Evolutionary conservation across 64 coral and sea anemone genomes (phyloP).

Genomic region (Montipora foliosa): DNA sequence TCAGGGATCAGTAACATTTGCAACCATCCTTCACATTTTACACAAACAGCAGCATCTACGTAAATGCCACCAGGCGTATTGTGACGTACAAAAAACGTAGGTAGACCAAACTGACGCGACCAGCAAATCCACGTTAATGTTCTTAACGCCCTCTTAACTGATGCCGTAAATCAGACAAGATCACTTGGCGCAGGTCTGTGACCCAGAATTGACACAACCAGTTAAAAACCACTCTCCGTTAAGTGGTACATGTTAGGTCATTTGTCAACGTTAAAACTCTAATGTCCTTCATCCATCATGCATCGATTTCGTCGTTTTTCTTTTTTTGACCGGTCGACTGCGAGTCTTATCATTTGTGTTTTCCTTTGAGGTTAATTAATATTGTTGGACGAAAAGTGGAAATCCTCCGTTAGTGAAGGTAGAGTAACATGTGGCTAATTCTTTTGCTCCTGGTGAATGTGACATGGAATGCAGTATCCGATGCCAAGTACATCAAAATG

Average conservation of each 20-base stretch:
- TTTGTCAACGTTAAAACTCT: neutral
- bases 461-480: conserved; percentile 10
- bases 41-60: too few relatives aligned
- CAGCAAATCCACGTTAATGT: too few relatives aligned
- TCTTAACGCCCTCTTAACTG: too few relatives aligned
- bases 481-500: conserved; percentile 3
- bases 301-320: neutral
- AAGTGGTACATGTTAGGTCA: conserved; percentile 32
- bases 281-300: neutral
- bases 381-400: neutral
- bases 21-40: too few relatives aligned
- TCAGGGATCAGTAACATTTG: too few relatives aligned
- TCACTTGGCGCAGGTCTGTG: too few relatives aligned
- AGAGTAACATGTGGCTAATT: conserved; percentile 22
- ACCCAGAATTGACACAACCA: neutral
- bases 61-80: too few relatives aligned
- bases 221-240: neutral
- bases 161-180: too few relatives aligned
- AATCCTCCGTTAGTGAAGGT: neutral
- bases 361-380: neutral
- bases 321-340: neutral
- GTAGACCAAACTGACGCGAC: too few relatives aligned
- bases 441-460: conserved; percentile 13
- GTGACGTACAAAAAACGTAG: too few relatives aligned
- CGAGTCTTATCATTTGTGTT: neutral